Evolutionary conservation across 92 coral and sea anemone genomes (phyloP).

Genomic region (Epizoanthus illoricatus): DNA sequence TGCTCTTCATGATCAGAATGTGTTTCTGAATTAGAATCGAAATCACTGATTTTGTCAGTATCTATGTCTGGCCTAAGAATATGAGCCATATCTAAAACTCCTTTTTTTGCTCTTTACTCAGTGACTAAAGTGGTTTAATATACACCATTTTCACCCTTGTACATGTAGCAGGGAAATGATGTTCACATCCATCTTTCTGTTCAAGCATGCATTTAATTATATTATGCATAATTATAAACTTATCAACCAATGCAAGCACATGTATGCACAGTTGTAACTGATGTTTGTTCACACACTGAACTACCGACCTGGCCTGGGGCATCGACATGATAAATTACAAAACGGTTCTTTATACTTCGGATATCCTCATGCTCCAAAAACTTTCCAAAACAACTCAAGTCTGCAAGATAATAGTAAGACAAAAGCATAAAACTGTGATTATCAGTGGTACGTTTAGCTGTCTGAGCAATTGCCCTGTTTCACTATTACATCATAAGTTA

Average conservation of each 20-base stretch:
- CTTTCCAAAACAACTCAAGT: conserved; percentile 94
- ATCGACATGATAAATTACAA: conserved; percentile 90
- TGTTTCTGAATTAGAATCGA: neutral
- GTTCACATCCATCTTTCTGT: too few relatives aligned
- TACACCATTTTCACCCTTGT: too few relatives aligned
- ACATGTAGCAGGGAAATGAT: too few relatives aligned
- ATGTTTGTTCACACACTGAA: neutral
- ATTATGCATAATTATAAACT: neutral
- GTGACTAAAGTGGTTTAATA: too few relatives aligned
- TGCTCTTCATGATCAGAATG: conserved; percentile 12
- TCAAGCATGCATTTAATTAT: too few relatives aligned
- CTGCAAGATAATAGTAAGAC: conserved; percentile 41
- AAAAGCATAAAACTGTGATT: neutral
- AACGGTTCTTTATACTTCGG: conserved; percentile 72
- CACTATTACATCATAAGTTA: too few relatives aligned
- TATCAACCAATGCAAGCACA: neutral
- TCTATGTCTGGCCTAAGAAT: conserved; percentile 41
- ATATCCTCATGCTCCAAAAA: conserved; percentile 90
- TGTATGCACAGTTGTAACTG: too few relatives aligned
- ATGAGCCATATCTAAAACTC: conserved; percentile 37
- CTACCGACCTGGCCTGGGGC: conserved; percentile 95
- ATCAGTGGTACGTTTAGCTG: too few relatives aligned
- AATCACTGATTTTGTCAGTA: conserved; percentile 22
- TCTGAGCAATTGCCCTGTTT: too few relatives aligned
- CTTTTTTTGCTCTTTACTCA: too few relatives aligned